phyloP scores from a whole-genome alignment of 1,140 invertebrate genomes.

The Maniola jurtina region DNA sequence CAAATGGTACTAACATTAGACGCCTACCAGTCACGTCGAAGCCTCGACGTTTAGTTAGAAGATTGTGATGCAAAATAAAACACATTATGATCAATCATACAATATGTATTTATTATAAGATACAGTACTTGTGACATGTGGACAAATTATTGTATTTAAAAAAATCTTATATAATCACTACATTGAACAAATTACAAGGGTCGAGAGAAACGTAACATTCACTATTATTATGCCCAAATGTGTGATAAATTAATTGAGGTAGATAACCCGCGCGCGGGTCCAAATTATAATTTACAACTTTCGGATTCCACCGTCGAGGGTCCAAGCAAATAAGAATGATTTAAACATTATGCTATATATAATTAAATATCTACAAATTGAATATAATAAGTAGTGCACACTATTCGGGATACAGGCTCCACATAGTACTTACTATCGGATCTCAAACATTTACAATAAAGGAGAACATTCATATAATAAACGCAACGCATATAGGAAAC shows the following conservation, averaged over 20 bases:
- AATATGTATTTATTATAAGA: constrained; percentile 79
- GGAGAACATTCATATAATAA: constrained; percentile 75
- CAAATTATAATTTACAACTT: constrained; percentile 69
- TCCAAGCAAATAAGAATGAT: constrained; percentile 71
- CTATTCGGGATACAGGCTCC: constrained; percentile 57
- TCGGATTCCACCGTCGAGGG: constrained; percentile 58
- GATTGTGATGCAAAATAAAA: constrained; percentile 48
- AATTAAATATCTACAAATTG: constrained; percentile 78
- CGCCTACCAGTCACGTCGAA: no score
- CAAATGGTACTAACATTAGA: no score
- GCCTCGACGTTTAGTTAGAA: no score
- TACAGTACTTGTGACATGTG: constrained; percentile 77
- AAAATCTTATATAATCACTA: constrained; percentile 65
- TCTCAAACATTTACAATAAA: constrained; percentile 77
- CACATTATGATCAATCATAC: constrained; percentile 71
- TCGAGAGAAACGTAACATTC: constrained; percentile 62
- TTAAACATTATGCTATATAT: constrained; percentile 77
- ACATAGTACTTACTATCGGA: constrained; percentile 51
- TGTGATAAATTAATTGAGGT: constrained; percentile 78
- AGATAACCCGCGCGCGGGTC: constrained; percentile 65
- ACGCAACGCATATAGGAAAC: constrained; percentile 75
- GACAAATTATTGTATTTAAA: constrained; percentile 72
- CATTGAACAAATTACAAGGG: constrained; percentile 67
- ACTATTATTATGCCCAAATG: constrained; percentile 74
- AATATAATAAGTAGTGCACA: constrained; percentile 71